Percentiles rank a stretch among this genome's conserved stretches.
Evolutionary conservation across 2,113 vertebrate species (phyloP).

Genomic region (Uria aalge): DNA sequence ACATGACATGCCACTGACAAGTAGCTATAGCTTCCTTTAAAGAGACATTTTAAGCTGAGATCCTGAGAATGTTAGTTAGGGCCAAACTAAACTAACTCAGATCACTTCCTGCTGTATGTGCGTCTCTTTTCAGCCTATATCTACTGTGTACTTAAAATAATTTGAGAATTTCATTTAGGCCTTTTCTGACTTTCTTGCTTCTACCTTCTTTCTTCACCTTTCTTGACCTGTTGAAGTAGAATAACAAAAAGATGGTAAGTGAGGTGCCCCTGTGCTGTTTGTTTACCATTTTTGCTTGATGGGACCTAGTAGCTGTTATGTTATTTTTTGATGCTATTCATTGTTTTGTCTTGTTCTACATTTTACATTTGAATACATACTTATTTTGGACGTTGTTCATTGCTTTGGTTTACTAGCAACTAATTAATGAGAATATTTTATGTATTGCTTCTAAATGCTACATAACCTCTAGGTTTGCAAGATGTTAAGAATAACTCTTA

Average conservation of each 20-base stretch:
- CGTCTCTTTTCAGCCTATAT: slow-evolving; percentile 74
- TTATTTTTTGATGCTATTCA: slow-evolving; percentile 61
- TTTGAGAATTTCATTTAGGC: slow-evolving; percentile 75
- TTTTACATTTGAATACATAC: slow-evolving; percentile 70
- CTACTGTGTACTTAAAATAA: slow-evolving; percentile 78
- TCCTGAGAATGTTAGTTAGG: slow-evolving; percentile 45
- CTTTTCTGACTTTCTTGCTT: slow-evolving; percentile 84
- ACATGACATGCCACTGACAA: not conserved
- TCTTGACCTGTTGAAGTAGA: slow-evolving; percentile 94
- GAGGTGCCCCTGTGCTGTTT: slow-evolving; percentile 82
- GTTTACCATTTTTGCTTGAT: slow-evolving; percentile 78
- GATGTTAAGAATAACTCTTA: not conserved
- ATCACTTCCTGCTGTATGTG: slow-evolving; percentile 60
- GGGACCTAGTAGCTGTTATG: slow-evolving; percentile 67
- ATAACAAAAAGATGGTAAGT: slow-evolving; percentile 99
- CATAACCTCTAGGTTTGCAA: slow-evolving; percentile 2
- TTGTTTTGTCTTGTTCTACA: slow-evolving; percentile 63
- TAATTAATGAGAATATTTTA: slow-evolving; percentile 59
- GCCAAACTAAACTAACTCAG: slow-evolving; percentile 63
- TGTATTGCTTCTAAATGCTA: slow-evolving; percentile 49
- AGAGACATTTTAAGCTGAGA: not conserved
- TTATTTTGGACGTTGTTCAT: slow-evolving; percentile 70
- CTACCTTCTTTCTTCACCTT: slow-evolving; percentile 85
- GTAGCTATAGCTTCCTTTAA: not conserved
- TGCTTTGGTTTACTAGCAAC: slow-evolving; percentile 74